A percentile compares a stretch with the other conserved stretches of the same genome.
Evolutionary conservation across 2,888 invertebrate species (phyloP).

Genomic region (Baronia brevicornis): DNA sequence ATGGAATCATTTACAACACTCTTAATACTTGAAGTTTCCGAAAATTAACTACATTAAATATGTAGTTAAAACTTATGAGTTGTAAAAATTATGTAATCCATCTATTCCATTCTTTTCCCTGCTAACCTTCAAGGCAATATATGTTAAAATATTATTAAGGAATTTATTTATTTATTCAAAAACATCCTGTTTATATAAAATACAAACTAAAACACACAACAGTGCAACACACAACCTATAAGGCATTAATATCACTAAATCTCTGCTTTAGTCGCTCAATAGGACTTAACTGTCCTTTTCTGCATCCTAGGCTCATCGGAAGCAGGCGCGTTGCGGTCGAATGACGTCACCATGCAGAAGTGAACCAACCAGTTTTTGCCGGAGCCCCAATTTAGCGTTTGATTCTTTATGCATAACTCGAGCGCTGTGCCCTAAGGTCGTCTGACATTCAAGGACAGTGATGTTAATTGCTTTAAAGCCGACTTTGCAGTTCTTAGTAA

Average conservation of each 20-base stretch:
- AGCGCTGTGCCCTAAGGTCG: conserved; percentile 60
- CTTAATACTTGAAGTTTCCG: too few relatives aligned
- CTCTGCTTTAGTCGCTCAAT: background rate
- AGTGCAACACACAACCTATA: too few relatives aligned
- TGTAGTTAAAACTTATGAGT: too few relatives aligned
- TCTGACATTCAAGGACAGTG: conserved; percentile 59
- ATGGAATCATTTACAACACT: too few relatives aligned
- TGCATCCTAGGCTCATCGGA: conserved; percentile 37
- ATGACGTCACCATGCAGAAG: conserved; percentile 56
- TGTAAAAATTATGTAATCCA: too few relatives aligned
- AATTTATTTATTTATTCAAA: too few relatives aligned
- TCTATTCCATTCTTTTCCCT: too few relatives aligned
- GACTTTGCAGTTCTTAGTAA: conserved; percentile 21
- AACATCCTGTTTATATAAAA: too few relatives aligned
- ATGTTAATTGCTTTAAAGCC: conserved; percentile 41
- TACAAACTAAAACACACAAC: too few relatives aligned
- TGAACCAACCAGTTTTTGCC: conserved; percentile 57
- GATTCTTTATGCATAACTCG: conserved; percentile 70
- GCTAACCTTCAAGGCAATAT: too few relatives aligned
- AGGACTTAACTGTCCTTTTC: conserved; percentile 26
- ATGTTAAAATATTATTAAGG: too few relatives aligned
- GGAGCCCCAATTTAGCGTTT: conserved; percentile 63
- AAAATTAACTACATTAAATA: too few relatives aligned
- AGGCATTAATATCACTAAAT: conserved; percentile 4
- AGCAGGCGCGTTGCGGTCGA: conserved; percentile 42